phyloP scores from a whole-genome alignment of 2,797 vertebrate species.

The Acrocephalus scirpaceus region DNA sequence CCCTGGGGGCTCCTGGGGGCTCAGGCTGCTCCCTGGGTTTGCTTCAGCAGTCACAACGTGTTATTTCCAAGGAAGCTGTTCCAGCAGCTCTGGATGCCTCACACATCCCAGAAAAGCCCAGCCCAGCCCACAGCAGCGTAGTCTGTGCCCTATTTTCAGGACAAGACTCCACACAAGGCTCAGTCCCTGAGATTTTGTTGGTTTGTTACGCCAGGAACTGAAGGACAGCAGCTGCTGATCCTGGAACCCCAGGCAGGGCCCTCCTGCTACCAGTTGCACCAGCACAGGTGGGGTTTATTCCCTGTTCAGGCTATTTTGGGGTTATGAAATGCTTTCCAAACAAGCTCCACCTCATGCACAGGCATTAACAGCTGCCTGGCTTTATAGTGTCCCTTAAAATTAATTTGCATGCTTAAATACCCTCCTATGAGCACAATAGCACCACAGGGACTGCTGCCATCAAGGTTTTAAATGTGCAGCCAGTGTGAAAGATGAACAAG shows the following conservation, averaged over 20 bases:
- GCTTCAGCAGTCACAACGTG: accelerated
- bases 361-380: background rate
- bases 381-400: slow-evolving; percentile 16
- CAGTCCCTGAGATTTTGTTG: background rate
- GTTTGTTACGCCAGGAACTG: background rate
- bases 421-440: background rate
- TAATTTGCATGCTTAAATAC: slow-evolving; percentile 30
- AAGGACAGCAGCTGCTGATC: background rate
- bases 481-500: background rate
- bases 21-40: background rate
- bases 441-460: background rate
- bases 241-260: background rate
- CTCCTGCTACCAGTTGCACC: background rate
- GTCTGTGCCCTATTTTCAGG: accelerated
- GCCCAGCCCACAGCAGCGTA: background rate
- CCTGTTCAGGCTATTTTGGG: background rate
- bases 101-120: background rate
- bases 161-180: background rate
- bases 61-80: background rate
- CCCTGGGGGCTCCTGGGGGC: background rate
- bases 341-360: background rate
- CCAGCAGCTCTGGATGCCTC: background rate
- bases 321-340: background rate
- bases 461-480: background rate
- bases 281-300: background rate